phyloP scores from a whole-genome alignment of 2,113 vertebrate genomes.

The Polypterus senegalus region DNA sequence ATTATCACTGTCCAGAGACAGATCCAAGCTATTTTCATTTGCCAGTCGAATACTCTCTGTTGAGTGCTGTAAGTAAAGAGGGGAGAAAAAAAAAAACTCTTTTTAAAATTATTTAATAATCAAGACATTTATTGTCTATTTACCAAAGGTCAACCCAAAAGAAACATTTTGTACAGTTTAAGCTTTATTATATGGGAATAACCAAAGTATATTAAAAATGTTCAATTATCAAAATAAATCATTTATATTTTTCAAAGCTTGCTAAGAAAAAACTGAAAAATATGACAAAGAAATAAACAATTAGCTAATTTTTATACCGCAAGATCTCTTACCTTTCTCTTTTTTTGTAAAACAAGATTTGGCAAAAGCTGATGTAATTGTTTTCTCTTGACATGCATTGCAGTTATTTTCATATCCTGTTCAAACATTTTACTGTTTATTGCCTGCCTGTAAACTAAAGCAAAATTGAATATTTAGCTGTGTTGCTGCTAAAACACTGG shows the following conservation, averaged over 20 bases:
- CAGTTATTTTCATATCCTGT: slow-evolving; percentile 76
- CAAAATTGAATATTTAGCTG: slow-evolving; percentile 22
- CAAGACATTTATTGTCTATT: not conserved
- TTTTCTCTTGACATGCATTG: slow-evolving; percentile 69
- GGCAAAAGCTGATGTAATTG: slow-evolving; percentile 71
- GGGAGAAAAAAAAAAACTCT: not conserved
- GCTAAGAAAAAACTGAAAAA: no score
- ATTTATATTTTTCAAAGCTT: no score
- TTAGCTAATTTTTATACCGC: no score
- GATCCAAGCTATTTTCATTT: slow-evolving; percentile 71
- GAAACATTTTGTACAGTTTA: no score
- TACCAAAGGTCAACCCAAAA: not conserved
- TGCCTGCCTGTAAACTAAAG: slow-evolving; percentile 76
- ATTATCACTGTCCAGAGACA: slow-evolving; percentile 81
- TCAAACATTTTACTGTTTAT: slow-evolving; percentile 80
- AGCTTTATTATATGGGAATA: no score
- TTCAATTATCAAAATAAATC: no score
- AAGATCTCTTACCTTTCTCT: slow-evolving; percentile 55
- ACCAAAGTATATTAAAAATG: no score
- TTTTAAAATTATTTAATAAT: not conserved
- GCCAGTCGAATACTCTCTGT: slow-evolving; percentile 59
- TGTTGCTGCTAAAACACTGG: no score
- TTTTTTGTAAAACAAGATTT: slow-evolving; percentile 64
- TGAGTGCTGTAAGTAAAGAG: slow-evolving; percentile 52
- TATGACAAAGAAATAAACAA: no score